Evolutionary conservation across 2,888 invertebrate genomes (phyloP).

Genomic region (Xestia rhomboidea): DNA sequence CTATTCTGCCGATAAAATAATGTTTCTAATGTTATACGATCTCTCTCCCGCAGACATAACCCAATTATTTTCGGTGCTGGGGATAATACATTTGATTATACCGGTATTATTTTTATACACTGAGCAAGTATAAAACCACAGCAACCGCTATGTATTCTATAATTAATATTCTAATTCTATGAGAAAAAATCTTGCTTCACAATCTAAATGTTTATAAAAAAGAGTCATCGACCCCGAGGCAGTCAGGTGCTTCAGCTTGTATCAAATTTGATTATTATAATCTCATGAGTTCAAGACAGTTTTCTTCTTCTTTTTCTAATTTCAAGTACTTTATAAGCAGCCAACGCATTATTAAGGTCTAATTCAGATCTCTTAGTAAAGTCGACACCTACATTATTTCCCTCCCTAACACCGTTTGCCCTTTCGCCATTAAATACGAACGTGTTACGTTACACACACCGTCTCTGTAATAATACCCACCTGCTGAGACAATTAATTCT

Average conservation of each 20-base stretch:
- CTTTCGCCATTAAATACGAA: constrained; percentile 13
- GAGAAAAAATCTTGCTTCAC: constrained; percentile 43
- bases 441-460: background rate
- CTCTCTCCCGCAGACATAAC: constrained; percentile 25
- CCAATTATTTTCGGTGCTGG: constrained; percentile 44
- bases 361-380: background rate
- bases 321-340: background rate
- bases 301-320: background rate
- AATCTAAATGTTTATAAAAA: constrained; percentile 47
- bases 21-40: constrained; percentile 31
- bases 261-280: constrained; percentile 32
- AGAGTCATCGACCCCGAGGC: constrained; percentile 54
- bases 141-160: constrained; percentile 34
- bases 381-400: constrained; percentile 4
- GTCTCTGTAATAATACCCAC: background rate
- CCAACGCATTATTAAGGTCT: background rate
- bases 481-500: constrained; percentile 14
- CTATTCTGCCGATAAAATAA: background rate
- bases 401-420: background rate
- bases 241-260: constrained; percentile 29
- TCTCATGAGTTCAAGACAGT: background rate
- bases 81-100: constrained; percentile 11
- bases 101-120: constrained; percentile 17
- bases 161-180: constrained; percentile 52
- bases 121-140: background rate